Conservation (phyloP, 2,113 vertebrate genomes). For the Bungarus multicinctus region DNA sequence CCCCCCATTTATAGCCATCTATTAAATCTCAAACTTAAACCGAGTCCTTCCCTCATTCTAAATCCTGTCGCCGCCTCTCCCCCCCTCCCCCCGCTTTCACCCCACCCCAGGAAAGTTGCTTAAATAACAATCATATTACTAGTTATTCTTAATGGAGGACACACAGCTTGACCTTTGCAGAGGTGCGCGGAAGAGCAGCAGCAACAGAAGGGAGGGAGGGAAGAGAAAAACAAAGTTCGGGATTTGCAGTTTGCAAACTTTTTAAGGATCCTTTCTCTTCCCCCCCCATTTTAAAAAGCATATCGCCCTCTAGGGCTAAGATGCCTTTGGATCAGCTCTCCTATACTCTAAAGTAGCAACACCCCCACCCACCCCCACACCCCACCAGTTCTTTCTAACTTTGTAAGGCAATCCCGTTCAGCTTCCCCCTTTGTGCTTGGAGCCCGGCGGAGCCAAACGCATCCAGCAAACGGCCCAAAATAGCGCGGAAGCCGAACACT, state of each 20-base stretch:
- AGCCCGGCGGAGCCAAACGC: neutral
- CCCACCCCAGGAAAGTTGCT: neutral
- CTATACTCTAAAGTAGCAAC: neutral
- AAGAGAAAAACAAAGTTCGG: slow-evolving; percentile 10
- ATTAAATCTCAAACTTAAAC: slow-evolving; percentile 54
- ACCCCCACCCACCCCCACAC: neutral
- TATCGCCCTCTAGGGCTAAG: neutral
- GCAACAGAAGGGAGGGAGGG: neutral
- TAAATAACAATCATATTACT: neutral
- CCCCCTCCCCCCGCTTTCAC: neutral
- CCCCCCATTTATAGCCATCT: slow-evolving; percentile 47
- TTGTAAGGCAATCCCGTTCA: neutral
- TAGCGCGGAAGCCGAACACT: neutral
- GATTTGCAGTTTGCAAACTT: neutral
- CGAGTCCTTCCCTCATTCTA: neutral
- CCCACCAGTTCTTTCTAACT: neutral
- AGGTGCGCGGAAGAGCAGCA: neutral
- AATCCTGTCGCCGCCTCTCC: neutral
- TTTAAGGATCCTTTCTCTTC: neutral
- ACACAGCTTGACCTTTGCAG: slow-evolving; percentile 7
- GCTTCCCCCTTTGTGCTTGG: neutral
- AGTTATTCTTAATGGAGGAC: slow-evolving; percentile 2
- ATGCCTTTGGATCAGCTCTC: neutral
- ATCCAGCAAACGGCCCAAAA: neutral
- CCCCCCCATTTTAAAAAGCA: neutral